Evolutionary conservation across 2,113 vertebrate genomes (phyloP).

Genomic region (Ia io): DNA sequence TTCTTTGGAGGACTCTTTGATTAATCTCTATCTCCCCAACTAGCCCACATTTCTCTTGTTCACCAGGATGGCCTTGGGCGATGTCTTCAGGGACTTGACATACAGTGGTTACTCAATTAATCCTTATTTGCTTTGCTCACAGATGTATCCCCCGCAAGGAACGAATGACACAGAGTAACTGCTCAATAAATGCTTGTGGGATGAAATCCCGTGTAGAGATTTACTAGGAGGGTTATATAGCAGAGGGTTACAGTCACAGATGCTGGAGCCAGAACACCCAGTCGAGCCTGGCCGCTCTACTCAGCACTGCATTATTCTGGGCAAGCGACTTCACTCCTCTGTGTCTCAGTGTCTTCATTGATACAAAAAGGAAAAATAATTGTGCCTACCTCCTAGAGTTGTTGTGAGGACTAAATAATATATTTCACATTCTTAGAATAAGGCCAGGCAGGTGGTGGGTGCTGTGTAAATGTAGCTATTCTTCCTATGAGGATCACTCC

Average conservation of each 20-base stretch:
- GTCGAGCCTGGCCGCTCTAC: not conserved
- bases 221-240: not conserved
- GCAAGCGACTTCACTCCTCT: not conserved
- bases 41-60: not conserved
- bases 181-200: not conserved
- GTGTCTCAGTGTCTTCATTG: not conserved
- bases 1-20: not conserved
- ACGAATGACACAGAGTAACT: too few species aligned
- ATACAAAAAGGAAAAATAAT: not conserved
- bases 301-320: not conserved
- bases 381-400: not conserved
- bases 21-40: not conserved
- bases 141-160: not conserved
- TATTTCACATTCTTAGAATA: not conserved
- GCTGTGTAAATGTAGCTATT: not conserved
- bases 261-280: constrained; percentile 12
- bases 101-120: not conserved
- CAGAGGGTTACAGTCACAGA: not conserved
- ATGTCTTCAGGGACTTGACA: not conserved
- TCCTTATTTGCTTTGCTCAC: not conserved
- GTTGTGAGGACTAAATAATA: not conserved
- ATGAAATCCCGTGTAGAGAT: not conserved
- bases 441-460: not conserved
- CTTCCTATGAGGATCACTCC: not conserved
- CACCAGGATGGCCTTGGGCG: not conserved